Base-by-base conservation (phyloP, 1,140 invertebrate species). In the Zaprionus gabonicus region DNA sequence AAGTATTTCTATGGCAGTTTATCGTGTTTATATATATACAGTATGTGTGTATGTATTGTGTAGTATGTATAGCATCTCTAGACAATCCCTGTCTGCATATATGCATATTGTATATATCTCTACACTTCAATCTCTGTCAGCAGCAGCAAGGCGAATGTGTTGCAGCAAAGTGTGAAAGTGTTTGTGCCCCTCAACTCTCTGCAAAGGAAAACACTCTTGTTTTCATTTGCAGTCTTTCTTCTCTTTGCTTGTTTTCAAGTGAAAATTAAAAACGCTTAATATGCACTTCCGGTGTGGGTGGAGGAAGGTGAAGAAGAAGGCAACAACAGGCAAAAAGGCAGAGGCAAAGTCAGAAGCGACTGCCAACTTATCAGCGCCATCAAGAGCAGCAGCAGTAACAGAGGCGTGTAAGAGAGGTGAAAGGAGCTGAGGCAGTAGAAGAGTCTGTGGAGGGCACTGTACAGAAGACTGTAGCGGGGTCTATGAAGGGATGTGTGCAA, bases 221-320 rank as follows among this genome's bases (percentile, higher is more conserved):
- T 51, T 51, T 51, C 46, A 51, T 25, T 51, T 25, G 20, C 46
- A 51, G 20, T 51, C 41, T 51, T 23, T 58, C 38, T 63, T 28
- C 23, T 44, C 38, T 59, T 65, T 53, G 46, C 80, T 87, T 51
- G 77, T 79, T 82, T 82, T 68, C 66, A 82, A 86, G 80, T 87
- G 75, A 71, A 87, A 87, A 87, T 87, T 87, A 87, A 87, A 88
- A 88, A 88, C 85, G 78, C 78, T 90, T 87, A 84, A 90, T 84
- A 79, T 90, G 85, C 81, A 84, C 84, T 88, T 88, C 84, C 84
- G 85, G 81, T 76, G 83, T 64, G 68, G 73, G 75, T 34, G 65
- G 20, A 46, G 49, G 0, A 65, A 57, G 53, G 15, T 56, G 57
- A 25, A 68, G 38, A 38, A 36, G 49, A 49, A 63, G 58, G 56